Percentiles rank a stretch among this genome's conserved stretches.
Conservation (phyloP, 2,888 invertebrate genomes). For the Drosophila mulleri region DNA sequence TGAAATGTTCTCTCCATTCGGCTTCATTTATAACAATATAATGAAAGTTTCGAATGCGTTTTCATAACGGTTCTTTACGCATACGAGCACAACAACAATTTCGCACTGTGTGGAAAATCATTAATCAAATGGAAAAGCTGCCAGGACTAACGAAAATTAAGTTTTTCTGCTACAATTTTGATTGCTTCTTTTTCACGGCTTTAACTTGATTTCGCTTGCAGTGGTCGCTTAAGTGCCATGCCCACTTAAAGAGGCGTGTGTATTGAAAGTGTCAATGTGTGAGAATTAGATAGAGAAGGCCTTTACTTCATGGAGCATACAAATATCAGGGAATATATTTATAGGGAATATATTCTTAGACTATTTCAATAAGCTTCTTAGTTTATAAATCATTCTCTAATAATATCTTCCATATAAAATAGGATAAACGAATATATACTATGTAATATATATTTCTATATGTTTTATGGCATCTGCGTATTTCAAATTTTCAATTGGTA, state of each 20-base stretch:
- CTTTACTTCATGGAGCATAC: not conserved
- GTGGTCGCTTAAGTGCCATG: constrained; percentile 6
- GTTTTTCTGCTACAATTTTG: constrained; percentile 46
- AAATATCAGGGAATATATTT: not conserved
- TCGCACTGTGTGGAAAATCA: constrained; percentile 34
- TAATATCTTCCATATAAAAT: no score
- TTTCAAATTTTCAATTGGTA: no score
- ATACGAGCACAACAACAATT: not conserved
- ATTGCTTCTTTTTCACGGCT: not conserved
- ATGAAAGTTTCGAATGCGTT: constrained; percentile 79
- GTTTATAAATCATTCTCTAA: no score
- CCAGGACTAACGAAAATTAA: constrained; percentile 75
- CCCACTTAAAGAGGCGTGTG: constrained; percentile 4
- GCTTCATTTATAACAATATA: constrained; percentile 79
- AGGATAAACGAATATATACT: no score
- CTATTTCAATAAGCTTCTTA: no score
- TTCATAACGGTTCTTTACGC: constrained; percentile 60
- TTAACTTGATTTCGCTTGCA: constrained; percentile 3
- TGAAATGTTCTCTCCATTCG: constrained; percentile 46
- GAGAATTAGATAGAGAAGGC: not conserved
- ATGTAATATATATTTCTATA: no score
- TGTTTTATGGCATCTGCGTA: no score
- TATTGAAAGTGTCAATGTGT: not conserved
- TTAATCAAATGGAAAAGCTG: constrained; percentile 65
- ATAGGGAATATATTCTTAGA: no score